Conservation (phyloP, 2,888 invertebrate species). For the Drosophila mercatorum region DNA sequence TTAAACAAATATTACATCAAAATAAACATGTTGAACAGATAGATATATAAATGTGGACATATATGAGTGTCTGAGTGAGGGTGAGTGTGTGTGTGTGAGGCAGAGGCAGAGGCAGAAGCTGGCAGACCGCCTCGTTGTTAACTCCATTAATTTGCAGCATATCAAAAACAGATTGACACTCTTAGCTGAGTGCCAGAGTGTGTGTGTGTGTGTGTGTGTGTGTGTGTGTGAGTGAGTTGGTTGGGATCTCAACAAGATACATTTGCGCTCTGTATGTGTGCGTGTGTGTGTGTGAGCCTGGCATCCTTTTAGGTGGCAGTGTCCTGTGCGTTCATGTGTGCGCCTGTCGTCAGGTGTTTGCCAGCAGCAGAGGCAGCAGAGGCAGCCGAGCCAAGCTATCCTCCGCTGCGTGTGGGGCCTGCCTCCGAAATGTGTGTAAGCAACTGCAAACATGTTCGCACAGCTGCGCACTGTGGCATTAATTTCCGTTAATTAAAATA, state of each 20-base stretch:
- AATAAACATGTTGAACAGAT: conserved; percentile 1
- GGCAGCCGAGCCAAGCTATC: background rate
- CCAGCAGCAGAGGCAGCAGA: background rate
- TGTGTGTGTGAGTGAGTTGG: conserved; percentile 4
- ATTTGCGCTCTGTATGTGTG: conserved; percentile 9
- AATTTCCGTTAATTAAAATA: conserved; percentile 81
- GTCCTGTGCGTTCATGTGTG: conserved; percentile 63
- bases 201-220: conserved; percentile 17
- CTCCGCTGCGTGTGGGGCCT: background rate
- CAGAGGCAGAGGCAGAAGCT: background rate
- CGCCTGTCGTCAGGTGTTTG: conserved; percentile 49
- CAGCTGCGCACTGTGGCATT: conserved; percentile 75
- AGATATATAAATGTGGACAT: background rate
- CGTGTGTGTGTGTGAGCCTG: background rate
- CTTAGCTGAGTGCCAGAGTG: conserved; percentile 20
- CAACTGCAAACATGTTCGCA: conserved; percentile 70
- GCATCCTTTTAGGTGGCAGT: conserved; percentile 53
- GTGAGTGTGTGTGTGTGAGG: background rate
- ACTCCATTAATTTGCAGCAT: conserved; percentile 68
- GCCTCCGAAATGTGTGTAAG: conserved; percentile 63
- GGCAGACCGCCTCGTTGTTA: conserved; percentile 46
- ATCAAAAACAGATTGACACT: conserved; percentile 71
- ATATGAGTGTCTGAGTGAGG: background rate
- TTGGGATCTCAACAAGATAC: conserved; percentile 28
- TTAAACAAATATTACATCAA: conserved; percentile 8